Conservation (phyloP, 2,797 vertebrate species). For the Darevskia mixta region DNA sequence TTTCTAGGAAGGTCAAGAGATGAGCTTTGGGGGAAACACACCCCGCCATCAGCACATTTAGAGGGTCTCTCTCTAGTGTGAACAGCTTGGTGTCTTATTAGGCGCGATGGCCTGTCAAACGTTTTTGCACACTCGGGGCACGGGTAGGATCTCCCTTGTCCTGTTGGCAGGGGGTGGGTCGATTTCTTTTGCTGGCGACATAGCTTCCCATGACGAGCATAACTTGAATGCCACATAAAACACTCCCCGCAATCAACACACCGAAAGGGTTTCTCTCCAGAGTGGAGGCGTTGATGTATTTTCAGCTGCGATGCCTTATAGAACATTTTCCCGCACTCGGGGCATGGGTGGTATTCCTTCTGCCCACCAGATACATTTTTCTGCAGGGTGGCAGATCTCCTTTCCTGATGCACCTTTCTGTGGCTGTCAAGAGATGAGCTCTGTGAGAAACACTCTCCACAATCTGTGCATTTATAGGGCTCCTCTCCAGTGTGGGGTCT, state of each 20-base stretch:
- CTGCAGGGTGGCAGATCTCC: constrained; percentile 27
- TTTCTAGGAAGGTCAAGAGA: constrained; percentile 68
- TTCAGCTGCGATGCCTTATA: not conserved
- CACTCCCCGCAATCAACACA: constrained; percentile 68
- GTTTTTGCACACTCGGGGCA: constrained; percentile 61
- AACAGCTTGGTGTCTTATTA: constrained; percentile 68
- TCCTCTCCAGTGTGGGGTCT: constrained; percentile 67
- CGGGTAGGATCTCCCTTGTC: not conserved
- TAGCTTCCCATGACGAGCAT: constrained; percentile 65
- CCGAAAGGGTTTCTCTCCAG: constrained; percentile 41
- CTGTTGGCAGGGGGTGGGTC: not conserved
- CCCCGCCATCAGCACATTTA: constrained; percentile 66
- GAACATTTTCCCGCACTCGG: not conserved
- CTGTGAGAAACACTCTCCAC: constrained; percentile 68
- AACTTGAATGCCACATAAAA: constrained; percentile 72
- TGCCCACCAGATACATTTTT: not conserved
- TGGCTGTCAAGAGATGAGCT: constrained; percentile 52
- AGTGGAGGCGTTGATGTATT: not conserved
- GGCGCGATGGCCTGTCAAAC: constrained; percentile 66
- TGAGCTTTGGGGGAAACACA: constrained; percentile 70
- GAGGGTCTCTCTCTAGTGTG: constrained; percentile 73
- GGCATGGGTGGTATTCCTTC: not conserved
- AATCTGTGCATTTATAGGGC: constrained; percentile 70
- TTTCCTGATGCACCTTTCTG: constrained; percentile 66
- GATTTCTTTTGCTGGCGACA: not conserved